Evolutionary conservation across 2,113 vertebrate species (phyloP), one percentile per base, ranked within the genome.

Genomic region (Percina caprodes): DNA sequence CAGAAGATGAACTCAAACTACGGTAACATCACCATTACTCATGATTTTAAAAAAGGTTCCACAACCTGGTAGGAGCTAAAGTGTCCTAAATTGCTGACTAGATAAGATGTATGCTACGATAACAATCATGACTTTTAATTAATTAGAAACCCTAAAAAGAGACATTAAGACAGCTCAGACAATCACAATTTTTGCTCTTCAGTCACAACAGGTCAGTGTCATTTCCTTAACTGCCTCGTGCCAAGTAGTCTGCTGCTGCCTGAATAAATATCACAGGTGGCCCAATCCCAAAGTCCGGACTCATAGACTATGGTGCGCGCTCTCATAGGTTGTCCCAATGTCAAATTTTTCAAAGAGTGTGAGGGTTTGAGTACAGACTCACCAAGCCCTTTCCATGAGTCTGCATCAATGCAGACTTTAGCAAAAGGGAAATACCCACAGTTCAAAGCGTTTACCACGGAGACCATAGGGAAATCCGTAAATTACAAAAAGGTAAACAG

Each of bases 241-340:
- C 42, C 52, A 79, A 82, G 30, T 62, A 9, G 69, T 83, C 69
- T 73, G 66, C 13, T 26, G 30, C 52, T 62, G 63, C 55, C 69
- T 80, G 35, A 75, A 73, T 61, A 69, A 89, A 67, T 69, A 81
- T 77, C 39, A 74, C 59, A 30, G 30, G 30, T 30, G 30, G 30
- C 30, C 30, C 30, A 30, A 30, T 30, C 30, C 30, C 30, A 30
- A 30, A 30, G 30, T 30, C 30, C 30, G 3, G 30, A 30, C 30
- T 30, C 30, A 30, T 3, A 30, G 30, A 30, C 30, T 30, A 30
- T 30, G 4, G 30, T 30, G 30, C 30, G 30, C 4, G 30, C 30
- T 30, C 30, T 30, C 30, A 4, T 30, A 30, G 30, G 30, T 30
- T 30, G 30, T 30, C 30, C 30, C 30, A 30, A 30, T 30, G 2